Percentiles rank a stretch among this genome's conserved stretches.
phyloP scores from a whole-genome alignment of 2,888 invertebrate genomes.

The Aplocera efformata region DNA sequence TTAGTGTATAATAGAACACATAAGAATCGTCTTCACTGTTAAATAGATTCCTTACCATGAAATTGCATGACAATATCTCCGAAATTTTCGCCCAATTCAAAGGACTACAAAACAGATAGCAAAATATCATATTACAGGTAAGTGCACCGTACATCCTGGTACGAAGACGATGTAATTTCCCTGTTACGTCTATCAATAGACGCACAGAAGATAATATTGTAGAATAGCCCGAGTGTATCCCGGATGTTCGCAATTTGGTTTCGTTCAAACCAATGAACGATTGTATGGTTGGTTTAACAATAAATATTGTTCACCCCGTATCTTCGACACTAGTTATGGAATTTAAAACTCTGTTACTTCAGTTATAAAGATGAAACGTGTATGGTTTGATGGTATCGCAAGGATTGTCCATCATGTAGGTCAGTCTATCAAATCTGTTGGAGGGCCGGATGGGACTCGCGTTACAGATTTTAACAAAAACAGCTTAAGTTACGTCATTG shows the following conservation, averaged over 20 bases:
- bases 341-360: slow-evolving; percentile 22
- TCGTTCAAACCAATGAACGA: slow-evolving; percentile 71
- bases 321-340: slow-evolving; percentile 26
- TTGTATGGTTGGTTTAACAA: slow-evolving; percentile 71
- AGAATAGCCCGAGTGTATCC: slow-evolving; percentile 65
- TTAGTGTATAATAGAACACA: neutral
- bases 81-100: neutral
- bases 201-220: slow-evolving; percentile 40
- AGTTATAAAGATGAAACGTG: slow-evolving; percentile 14
- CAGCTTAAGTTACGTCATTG: slow-evolving; percentile 65
- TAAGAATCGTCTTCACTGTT: neutral
- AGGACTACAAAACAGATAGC: slow-evolving; percentile 22
- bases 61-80: neutral
- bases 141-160: slow-evolving; percentile 44
- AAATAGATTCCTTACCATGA: neutral
- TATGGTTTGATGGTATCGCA: slow-evolving; percentile 36
- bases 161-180: slow-evolving; percentile 57
- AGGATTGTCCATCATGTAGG: slow-evolving; percentile 66
- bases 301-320: slow-evolving; percentile 75
- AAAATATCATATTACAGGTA: slow-evolving; percentile 47
- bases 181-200: slow-evolving; percentile 54
- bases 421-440: slow-evolving; percentile 73
- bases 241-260: slow-evolving; percentile 78
- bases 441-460: slow-evolving; percentile 66
- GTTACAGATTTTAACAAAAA: slow-evolving; percentile 72